Evolutionary conservation across 1,140 invertebrate species (phyloP), one percentile per base, ranked within the genome.

Genomic region (Neuroterus valhalla): DNA sequence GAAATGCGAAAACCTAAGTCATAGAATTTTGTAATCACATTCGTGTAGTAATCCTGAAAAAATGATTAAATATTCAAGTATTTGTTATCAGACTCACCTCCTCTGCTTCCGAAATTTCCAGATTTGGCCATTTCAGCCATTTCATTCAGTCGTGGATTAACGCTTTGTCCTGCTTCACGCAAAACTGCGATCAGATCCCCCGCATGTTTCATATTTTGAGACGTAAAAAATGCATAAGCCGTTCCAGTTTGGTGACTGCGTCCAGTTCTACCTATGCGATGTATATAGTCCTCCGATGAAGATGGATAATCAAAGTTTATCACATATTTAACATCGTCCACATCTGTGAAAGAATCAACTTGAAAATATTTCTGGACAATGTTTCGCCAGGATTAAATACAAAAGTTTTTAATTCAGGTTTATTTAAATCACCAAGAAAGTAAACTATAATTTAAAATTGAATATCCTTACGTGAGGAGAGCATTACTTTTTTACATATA

Each of bases 271-370:
- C 96, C 96, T 84, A 96, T 97, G 68, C 95, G 91, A 87, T 97
- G 96, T 74, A 96, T 94, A 85, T 97, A 97, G 86, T 97, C 96
- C 87, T 96, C 96, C 44, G 94, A 94, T 68, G 93, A 94, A 77
- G 93, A 94, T 4, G 96, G 96, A 89, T 95, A 96, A 89, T 97
- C 96, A 86, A 93, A 96, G 89, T 96, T 97, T 82, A 97, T 94
- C 3, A 96, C 96, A 91, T 94, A 96, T 83, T 95, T 95, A 68
- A 96, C 95, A 88, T 97, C 96, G 80, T 95, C 94, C 71, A 96
- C 95, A 92, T 96, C 95, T 95, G 84, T 82, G 76, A 84, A 87
- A 85, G 70, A 78, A 14, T 19, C n/a, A 62, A 62, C 0, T 15
- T 38, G 31, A n/a, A 62, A 14, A 23, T 1, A 55, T 14, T n/a